Conservation (phyloP, 2,888 invertebrate genomes). For the Dynastes grantii region DNA sequence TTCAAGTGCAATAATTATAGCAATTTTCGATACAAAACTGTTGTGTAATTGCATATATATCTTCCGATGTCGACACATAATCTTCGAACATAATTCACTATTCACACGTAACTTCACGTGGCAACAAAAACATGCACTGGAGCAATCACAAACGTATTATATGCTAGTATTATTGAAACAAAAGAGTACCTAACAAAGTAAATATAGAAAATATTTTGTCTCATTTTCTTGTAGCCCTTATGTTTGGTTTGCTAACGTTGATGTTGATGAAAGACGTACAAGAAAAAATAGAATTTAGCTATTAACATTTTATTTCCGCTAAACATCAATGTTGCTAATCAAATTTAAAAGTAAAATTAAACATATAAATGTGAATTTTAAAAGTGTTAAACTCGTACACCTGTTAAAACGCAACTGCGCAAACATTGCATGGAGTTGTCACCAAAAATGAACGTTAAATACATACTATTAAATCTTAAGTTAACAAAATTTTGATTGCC, state of each 20-base stretch:
- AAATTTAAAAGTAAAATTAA: conserved; percentile 15
- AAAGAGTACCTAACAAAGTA: conserved; percentile 8
- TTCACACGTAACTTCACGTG: conserved; percentile 27
- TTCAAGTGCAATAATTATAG: not conserved
- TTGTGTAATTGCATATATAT: conserved; percentile 8
- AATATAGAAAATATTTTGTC: not conserved
- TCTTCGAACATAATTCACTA: conserved; percentile 10
- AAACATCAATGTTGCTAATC: conserved; percentile 35
- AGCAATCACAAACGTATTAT: conserved; percentile 48
- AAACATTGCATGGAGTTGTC: not conserved
- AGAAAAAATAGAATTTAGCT: not conserved
- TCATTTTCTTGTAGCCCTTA: conserved; percentile 32
- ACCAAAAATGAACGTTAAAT: conserved; percentile 4
- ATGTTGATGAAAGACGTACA: conserved; percentile 13
- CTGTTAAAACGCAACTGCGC: conserved; percentile 55
- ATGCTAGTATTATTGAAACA: conserved; percentile 29
- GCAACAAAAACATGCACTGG: conserved; percentile 41
- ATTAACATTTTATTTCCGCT: conserved; percentile 1
- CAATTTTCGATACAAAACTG: not conserved
- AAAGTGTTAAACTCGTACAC: conserved; percentile 50
- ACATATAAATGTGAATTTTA: conserved; percentile 34
- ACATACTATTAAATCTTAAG: not conserved
- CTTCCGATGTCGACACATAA: not conserved
- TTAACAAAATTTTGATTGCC: too few species aligned
- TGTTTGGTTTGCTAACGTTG: conserved; percentile 29